A percentile compares a stretch with the other conserved stretches of the same genome.
These are phyloP conservation scores for Percina caprodes DNA, from an alignment of 2,113 vertebrate species.

Conservation along the genomic window DNA sequence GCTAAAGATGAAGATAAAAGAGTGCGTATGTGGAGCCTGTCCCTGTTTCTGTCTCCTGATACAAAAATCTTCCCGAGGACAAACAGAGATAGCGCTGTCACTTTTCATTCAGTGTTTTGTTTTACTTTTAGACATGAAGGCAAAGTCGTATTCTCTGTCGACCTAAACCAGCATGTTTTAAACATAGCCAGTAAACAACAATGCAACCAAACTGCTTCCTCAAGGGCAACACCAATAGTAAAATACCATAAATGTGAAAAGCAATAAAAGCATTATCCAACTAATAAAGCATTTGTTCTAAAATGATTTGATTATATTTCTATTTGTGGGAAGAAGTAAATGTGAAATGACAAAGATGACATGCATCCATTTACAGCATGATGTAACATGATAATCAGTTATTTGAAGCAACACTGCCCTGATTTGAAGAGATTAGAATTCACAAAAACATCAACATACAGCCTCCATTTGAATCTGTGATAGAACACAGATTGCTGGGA, in stretches of 20 bases:
- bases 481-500: slow-evolving; percentile 18
- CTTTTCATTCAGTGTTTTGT: slow-evolving; percentile 20
- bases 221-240: background rate
- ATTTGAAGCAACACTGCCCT: slow-evolving; percentile 53
- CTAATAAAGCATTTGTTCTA: slow-evolving; percentile 1
- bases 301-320: slow-evolving; percentile 13
- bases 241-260: background rate
- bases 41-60: background rate
- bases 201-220: background rate
- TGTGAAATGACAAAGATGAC: background rate
- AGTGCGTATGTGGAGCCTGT: background rate
- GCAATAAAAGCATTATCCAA: background rate
- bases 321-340: slow-evolving; percentile 15
- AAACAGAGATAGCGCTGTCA: slow-evolving; percentile 11
- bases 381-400: slow-evolving; percentile 66
- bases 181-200: slow-evolving; percentile 5
- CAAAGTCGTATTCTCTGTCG: background rate
- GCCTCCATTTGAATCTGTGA: slow-evolving; percentile 13
- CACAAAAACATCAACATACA: slow-evolving; percentile 39
- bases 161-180: slow-evolving; percentile 16
- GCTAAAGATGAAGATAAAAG: background rate
- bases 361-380: slow-evolving; percentile 42
- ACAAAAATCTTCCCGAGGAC: slow-evolving; percentile 5
- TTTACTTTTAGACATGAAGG: background rate
- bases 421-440: slow-evolving; percentile 58